Evolutionary conservation across 2,888 invertebrate species (phyloP), one percentile per base, ranked within the genome.

Genomic region (Ectropis crepuscularia): DNA sequence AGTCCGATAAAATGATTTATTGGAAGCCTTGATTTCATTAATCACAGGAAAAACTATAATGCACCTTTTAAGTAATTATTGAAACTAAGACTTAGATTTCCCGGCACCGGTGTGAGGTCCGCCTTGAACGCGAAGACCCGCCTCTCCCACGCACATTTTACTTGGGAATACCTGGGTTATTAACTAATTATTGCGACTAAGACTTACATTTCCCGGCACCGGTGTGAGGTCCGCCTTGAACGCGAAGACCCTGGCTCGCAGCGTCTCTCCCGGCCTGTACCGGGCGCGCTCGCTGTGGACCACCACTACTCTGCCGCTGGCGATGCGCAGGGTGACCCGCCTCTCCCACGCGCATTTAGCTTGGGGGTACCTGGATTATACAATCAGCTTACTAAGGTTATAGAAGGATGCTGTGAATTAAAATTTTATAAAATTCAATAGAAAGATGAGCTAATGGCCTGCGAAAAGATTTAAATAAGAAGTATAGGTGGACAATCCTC

Each of bases 211-310:
- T 46, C 92, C 89, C 64, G 91, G 89, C 46, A 92, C 87, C 0
- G 95, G 94, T 0, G 93, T 89, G 16, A 95, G 82, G 67, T 95
- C 94, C 0, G 94, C 92, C 57, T 92, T 93, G 9, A 95, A 79
- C 5, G 89, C 92, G 6, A 95, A 77, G 0, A 94, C 83, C 45
- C 95, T 85, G n/a, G 94, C 87, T 11, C 92, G 87, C 48, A 95
- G 86, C 6, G 87, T 88, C 61, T 95, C 95, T 0, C 94, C 94
- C 0, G 95, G 94, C 11, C 94, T 87, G 79, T 95, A 95, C 8
- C 94, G 83, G 0, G 93, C 91, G 10, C 94, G 92, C 69, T 95
- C 95, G 0, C 95, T 93, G 69, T 94, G 94, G 0, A 95, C 84
- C 46, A 94, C 89, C 0, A 94, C 81, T 10, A 94, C 85, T 5